Conservation (phyloP, 1,140 invertebrate species). For the Achatina immaculata region DNA sequence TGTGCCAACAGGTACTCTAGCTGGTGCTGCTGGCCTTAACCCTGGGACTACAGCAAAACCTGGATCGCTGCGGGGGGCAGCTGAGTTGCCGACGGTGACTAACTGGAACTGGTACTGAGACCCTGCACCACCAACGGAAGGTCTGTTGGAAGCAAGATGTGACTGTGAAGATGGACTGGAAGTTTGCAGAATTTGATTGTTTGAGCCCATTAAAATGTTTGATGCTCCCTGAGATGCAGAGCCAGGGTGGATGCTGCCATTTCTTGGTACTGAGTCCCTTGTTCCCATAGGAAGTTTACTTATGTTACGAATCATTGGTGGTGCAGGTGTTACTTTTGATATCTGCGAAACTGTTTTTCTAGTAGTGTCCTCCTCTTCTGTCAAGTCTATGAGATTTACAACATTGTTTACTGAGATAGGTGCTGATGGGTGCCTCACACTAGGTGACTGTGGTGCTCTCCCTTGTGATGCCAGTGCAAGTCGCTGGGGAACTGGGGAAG, state of each 20-base stretch:
- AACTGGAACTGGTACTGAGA: slow-evolving; percentile 4
- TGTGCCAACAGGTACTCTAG: not conserved
- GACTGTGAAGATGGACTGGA: not conserved
- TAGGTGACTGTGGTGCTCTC: not conserved
- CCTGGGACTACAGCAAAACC: not conserved
- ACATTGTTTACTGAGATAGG: not conserved
- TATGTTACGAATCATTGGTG: no score
- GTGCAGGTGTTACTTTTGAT: no score
- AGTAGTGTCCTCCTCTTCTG: slow-evolving; percentile 24
- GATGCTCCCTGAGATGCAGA: not conserved
- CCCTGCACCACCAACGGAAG: not conserved
- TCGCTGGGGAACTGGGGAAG: not conserved
- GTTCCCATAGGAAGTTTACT: no score
- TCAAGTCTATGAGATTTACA: slow-evolving; percentile 30
- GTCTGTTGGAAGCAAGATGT: not conserved
- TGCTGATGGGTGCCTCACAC: not conserved
- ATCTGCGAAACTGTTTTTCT: no score
- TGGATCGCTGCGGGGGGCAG: not conserved
- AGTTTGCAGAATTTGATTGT: not conserved
- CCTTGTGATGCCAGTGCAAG: not conserved
- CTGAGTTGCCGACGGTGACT: not conserved
- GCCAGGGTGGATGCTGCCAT: not conserved
- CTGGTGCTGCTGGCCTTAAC: not conserved
- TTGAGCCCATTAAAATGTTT: not conserved
- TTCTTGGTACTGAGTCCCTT: not conserved